Conservation (phyloP, 2,888 invertebrate genomes). For the Drosophila sordidula region DNA sequence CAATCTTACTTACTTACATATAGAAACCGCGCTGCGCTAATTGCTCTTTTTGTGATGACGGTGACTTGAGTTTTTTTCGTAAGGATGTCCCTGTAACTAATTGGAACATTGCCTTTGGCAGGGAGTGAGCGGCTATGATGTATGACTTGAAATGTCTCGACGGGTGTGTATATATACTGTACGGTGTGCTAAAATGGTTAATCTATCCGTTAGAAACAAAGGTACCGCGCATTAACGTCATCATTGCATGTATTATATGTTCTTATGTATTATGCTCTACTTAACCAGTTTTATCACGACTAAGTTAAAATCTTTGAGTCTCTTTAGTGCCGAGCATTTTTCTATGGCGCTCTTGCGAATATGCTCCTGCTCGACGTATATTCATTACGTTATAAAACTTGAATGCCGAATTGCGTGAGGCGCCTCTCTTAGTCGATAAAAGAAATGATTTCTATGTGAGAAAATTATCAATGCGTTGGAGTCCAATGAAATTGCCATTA, state of each 20-base stretch:
- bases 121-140: conserved; percentile 30
- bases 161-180: conserved; percentile 6
- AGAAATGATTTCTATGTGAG: conserved; percentile 77
- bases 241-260: conserved; percentile 12
- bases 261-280: not conserved
- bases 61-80: conserved; percentile 34
- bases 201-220: conserved; percentile 33
- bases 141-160: conserved; percentile 29
- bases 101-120: conserved; percentile 57
- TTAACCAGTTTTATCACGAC: not conserved
- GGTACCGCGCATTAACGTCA: conserved; percentile 31
- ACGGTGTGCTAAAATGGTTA: conserved; percentile 16
- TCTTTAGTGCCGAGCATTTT: not conserved
- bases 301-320: not conserved
- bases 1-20: not conserved
- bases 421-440: conserved; percentile 77
- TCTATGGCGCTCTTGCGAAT: conserved; percentile 17
- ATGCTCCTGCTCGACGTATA: conserved; percentile 34
- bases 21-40: conserved; percentile 39
- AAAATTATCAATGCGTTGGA: conserved; percentile 83
- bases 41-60: conserved; percentile 44
- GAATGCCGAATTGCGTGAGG: conserved; percentile 82
- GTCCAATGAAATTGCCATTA: conserved; percentile 78
- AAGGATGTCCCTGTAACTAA: conserved; percentile 70
- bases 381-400: conserved; percentile 80